phyloP scores from a whole-genome alignment of 2,888 invertebrate species.

The Litoditis marina region DNA sequence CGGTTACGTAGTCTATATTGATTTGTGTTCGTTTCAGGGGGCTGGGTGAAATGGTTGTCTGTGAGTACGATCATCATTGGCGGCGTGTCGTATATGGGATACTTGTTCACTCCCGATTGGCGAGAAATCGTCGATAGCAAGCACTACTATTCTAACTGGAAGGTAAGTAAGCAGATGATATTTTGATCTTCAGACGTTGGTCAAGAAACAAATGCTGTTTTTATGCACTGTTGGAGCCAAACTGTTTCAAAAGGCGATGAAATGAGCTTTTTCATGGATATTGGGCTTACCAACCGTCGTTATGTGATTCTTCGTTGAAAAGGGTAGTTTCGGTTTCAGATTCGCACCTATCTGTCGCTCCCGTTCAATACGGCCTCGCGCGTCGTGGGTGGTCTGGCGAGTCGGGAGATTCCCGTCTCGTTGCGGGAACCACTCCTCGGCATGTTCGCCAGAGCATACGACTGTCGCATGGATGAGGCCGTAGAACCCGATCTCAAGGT shows the following conservation, averaged over 20 bases:
- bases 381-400: conserved; percentile 42
- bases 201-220: too few species aligned
- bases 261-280: too few species aligned
- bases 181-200: too few species aligned
- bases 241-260: not conserved
- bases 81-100: conserved; percentile 40
- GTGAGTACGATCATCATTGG: conserved; percentile 34
- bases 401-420: conserved; percentile 48
- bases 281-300: not conserved
- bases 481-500: conserved; percentile 37
- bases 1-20: not conserved
- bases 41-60: conserved; percentile 40
- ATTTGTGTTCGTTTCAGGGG: conserved; percentile 23
- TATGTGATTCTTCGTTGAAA: not conserved
- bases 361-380: conserved; percentile 49
- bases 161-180: too few species aligned
- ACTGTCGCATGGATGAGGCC: conserved; percentile 58
- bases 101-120: conserved; percentile 52
- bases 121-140: conserved; percentile 48
- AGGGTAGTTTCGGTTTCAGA: conserved; percentile 43
- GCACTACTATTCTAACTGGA: conserved; percentile 60
- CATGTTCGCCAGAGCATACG: conserved; percentile 49
- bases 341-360: conserved; percentile 57
- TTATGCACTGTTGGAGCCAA: not conserved
- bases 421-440: conserved; percentile 52